Base-by-base conservation (phyloP, 2,888 invertebrate genomes). In the Dolomedes plantarius region DNA sequence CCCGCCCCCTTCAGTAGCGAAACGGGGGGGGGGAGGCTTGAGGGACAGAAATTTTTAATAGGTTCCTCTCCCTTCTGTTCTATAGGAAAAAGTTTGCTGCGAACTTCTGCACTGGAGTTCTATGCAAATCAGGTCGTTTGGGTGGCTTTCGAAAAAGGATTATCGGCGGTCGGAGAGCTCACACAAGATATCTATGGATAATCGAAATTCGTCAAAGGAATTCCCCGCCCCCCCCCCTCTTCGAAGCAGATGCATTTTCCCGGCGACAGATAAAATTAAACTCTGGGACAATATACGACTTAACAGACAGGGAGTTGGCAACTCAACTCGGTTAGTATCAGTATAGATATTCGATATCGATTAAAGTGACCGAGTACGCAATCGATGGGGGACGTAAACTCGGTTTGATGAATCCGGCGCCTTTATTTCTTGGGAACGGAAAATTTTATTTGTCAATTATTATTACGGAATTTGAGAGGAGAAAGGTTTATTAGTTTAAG, bases 121-220 rank as follows among this genome's bases (percentile, higher is more conserved):
- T 71, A 83, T 83, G 82, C 82, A 83, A 83, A 83, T 83, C 64
- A 76, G 76, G 68, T 83, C 76, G 82, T 83, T 83, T 75, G 76
- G 72, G 64, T 46, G 56, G 76, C 76, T 83, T 76, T 83, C 71
- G 82, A 71, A 83, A 56, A 76, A 72, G 82, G 82, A 83, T 83
- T 83, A 76, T 68, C 82, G 74, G 65, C n/a, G 36, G 64, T 27
- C 9, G 62, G 71, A 41, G 71, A 36, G 76, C 13, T 13, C 27
- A 39, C 19, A 27, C 29, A 39, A 75, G 65, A 73, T 73, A 73
- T 82, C 65, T 65, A 32, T 28, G 64, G 76, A 76, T 75, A 83
- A 83, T 83, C 82, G 76, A 83, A 76, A 76, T 82, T 82, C 81
- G 64, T 65, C 81, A 56, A 56, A 56, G 23, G 71, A 64, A 73